A percentile compares a stretch with the other conserved stretches of the same genome.
These are phyloP conservation scores for Yponomeuta sedellus DNA, from an alignment of 2,888 invertebrate genomes.

Conservation along the genomic window DNA sequence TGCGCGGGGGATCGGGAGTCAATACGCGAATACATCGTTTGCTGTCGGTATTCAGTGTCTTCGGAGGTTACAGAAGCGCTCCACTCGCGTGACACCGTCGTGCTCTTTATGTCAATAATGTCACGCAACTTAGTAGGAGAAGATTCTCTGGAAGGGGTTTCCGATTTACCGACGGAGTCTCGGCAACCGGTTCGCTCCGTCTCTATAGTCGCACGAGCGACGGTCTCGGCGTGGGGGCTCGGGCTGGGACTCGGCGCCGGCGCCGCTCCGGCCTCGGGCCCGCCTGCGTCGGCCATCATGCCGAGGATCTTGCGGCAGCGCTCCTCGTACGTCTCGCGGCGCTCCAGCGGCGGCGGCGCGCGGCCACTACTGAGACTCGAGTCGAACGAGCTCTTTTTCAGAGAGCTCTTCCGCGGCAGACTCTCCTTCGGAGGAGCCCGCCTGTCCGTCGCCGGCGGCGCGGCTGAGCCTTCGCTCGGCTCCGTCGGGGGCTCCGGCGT, in stretches of 20 bases:
- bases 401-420: constrained; percentile 63
- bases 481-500: too few relatives aligned
- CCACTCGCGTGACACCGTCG: not conserved
- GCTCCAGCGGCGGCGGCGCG: constrained; percentile 62
- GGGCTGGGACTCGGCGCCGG: too few relatives aligned
- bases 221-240: constrained; percentile 19
- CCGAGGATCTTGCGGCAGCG: constrained; percentile 83
- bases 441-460: constrained; percentile 42
- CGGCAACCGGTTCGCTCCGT: constrained; percentile 28
- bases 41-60: too few relatives aligned
- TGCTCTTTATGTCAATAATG: constrained; percentile 25
- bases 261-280: too few relatives aligned
- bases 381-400: constrained; percentile 61
- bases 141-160: constrained; percentile 29
- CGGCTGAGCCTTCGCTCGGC: constrained; percentile 41
- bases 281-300: constrained; percentile 69
- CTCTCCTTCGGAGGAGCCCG: constrained; percentile 51
- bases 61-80: too few relatives aligned
- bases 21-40: not conserved
- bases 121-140: constrained; percentile 47
- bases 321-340: constrained; percentile 85
- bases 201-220: constrained; percentile 37
- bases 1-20: not conserved
- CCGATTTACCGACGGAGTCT: constrained; percentile 22
- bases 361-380: constrained; percentile 12